Evolutionary conservation across 1,140 invertebrate genomes (phyloP), one percentile per base, ranked within the genome.

Genomic region (Cryptotermes secundus): DNA sequence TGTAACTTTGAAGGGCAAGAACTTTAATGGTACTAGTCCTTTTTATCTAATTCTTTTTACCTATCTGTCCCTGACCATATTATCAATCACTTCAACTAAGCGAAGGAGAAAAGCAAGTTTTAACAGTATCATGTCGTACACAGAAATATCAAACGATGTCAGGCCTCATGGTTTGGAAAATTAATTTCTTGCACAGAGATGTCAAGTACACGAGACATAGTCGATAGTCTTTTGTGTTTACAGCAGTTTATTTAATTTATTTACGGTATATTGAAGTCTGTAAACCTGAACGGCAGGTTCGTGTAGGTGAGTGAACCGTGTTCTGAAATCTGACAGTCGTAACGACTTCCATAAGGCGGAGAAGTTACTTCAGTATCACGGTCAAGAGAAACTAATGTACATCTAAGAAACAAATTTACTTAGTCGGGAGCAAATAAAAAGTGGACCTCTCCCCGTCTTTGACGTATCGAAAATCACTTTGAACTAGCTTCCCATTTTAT

Each of bases 51-150:
- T n/a, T 45, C 36, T 38, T 83, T 79, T 84, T 82, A 79, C 83
- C 49, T 72, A 65, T 85, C 80, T 86, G 81, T 85, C 79, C 24
- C 36, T 22, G 83, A 80, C 59, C 84, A 79, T 24, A 53, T 45
- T 83, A 84, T 85, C 84, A 85, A 83, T 65, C 84, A 84, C 85
- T 86, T 83, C 80, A 85, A 83, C 84, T 84, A 85, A 85, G 86
- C 86, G 83, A 79, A 72, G 59, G n/a, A 12, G 45, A 72, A 72
- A 72, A 72, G 31, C 31, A 85, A 85, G 87, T 86, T 84, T 86
- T 83, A 86, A 59, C 86, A 86, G 86, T 26, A 14, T 72, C n/a
- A n/a, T 72, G 59, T 72, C 59, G 31, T 72, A 31, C n/a, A 3
- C 59, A 31, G 16, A 72, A 72, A 31, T 72, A n/a, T 26, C 59